Base-by-base conservation (phyloP, 2,888 invertebrate genomes). In the Itoplectis maculator region DNA sequence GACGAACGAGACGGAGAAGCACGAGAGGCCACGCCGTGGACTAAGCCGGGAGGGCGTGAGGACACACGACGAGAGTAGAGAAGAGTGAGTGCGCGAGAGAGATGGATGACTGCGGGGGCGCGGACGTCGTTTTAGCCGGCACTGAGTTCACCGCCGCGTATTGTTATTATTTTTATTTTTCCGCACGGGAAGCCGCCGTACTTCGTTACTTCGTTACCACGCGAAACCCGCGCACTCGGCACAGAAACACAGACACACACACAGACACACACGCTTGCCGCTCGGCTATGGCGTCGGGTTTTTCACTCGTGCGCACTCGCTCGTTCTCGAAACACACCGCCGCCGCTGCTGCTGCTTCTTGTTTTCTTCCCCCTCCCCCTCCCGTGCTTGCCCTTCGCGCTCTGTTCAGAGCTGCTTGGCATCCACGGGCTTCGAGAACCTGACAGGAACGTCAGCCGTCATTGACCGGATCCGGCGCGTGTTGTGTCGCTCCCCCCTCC, bases 91-190 rank as follows among this genome's bases (percentile, higher is more conserved):
- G n/a, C n/a, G n/a, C n/a, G n/a, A n/a, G n/a, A n/a, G n/a, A n/a
- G n/a, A n/a, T n/a, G n/a, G 35, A 47, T 37, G 54, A 65, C 54
- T 49, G 42, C 73, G 75, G 77, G 83, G 85, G 84, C 83, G 85
- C 82, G 73, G 82, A 61, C 63, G 83, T 78, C 76, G 83, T 66
- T 69, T 85, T 81, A 84, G 86, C 85, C 88, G 87, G 87, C 87
- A 89, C 88, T 92, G 91, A 87, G 86, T 87, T 84, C 83, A 85
- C 72, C 77, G 81, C 84, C 9, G 8, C 8, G n/a, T 81, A 61
- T 78, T 82, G 66, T 82, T 83, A 78, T 83, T 73, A 78, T 84
- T 81, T 40, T 29, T 45, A 15, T 47, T 68, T 65, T 23, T 18
- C 37, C 15, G 11, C 11, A 42, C 9, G n/a, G 7, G 20, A 54